Base-by-base conservation (phyloP, 2,888 invertebrate species). In the Lithophane socia region DNA sequence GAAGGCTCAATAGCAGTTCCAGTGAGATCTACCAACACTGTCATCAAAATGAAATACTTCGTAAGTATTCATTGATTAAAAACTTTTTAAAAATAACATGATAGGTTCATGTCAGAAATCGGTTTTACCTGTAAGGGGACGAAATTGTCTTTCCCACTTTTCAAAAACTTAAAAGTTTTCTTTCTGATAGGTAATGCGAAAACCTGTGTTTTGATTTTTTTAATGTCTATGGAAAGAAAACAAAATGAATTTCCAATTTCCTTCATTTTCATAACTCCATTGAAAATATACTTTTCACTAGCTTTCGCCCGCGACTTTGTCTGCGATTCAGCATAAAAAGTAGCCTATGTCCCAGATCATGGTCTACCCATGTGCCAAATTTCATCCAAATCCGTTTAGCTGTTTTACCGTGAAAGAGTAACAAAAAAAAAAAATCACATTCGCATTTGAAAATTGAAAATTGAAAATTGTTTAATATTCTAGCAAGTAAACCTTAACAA, bases 1-100 rank as follows among this genome's bases (percentile, higher is more conserved):
- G 95, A 95, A 96, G 95, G 95, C 95, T 92, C 87, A 69, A 82
- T 80, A 93, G 96, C 96, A 96, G 96, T 96, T 96, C 96, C 94
- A 92, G 95, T 96, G 94, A 93, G 90, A 95, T 92, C 92, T 92
- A 86, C 90, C 89, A 79, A 80, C 64, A 89, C 86, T 86, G 56
- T 82, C 89, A 88, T 91, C 93, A 96, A 93, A 87, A 96, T 96
- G 96, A 96, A 96, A 96, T 96, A 91, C 96, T 89, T 93, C 87
- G 96, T 96, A 91, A 94, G 96, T 96, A 82, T 65, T 73, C 18
- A 79, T 21, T 49, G 0, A 47, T 44, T 4, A 5, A 37, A 47
- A 5, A 9, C 1, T 8, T 54, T 21, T 9, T 8, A 8, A 21
- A 8, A 2, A 54, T 3, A 29, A 29, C 29, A 29, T 29, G 29